phyloP scores from a whole-genome alignment of 2,888 invertebrate species.

The Machimus atricapillus region DNA sequence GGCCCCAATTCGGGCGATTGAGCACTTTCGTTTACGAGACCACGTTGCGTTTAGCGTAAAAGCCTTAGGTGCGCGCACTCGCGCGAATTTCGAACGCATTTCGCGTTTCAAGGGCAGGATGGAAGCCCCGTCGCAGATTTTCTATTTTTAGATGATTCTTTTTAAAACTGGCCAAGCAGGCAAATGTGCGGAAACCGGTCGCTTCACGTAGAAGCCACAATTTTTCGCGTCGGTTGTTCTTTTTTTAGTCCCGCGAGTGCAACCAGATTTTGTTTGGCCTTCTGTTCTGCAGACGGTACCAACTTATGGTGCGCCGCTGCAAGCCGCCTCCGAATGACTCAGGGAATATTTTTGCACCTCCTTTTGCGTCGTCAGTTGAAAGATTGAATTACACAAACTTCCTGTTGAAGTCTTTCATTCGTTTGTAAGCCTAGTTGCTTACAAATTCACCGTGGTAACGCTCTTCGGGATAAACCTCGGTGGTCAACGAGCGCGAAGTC shows the following conservation, averaged over 20 bases:
- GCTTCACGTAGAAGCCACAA: background rate
- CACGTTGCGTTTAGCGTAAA: background rate
- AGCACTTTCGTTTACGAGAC: background rate
- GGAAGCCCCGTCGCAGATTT: background rate
- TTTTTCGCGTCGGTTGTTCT: background rate
- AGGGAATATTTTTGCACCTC: background rate
- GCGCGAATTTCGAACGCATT: background rate
- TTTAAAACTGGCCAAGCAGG: background rate
- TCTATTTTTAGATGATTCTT: background rate
- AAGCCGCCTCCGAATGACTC: background rate
- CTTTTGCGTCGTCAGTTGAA: background rate
- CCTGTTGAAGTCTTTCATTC: background rate
- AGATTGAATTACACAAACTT: constrained; percentile 13
- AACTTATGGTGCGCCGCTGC: background rate
- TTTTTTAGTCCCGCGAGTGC: background rate
- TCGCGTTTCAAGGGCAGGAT: background rate
- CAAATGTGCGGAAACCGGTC: background rate
- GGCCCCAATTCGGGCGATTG: background rate
- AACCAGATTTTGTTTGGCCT: background rate
- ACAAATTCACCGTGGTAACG: background rate
- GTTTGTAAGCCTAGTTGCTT: background rate
- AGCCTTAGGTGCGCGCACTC: background rate
- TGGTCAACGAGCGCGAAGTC: background rate
- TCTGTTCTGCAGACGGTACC: background rate
- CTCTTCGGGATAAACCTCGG: background rate